Percentiles rank a stretch among this genome's conserved stretches.
phyloP scores from a whole-genome alignment of 2,797 vertebrate genomes.

The Lerista edwardsae region DNA sequence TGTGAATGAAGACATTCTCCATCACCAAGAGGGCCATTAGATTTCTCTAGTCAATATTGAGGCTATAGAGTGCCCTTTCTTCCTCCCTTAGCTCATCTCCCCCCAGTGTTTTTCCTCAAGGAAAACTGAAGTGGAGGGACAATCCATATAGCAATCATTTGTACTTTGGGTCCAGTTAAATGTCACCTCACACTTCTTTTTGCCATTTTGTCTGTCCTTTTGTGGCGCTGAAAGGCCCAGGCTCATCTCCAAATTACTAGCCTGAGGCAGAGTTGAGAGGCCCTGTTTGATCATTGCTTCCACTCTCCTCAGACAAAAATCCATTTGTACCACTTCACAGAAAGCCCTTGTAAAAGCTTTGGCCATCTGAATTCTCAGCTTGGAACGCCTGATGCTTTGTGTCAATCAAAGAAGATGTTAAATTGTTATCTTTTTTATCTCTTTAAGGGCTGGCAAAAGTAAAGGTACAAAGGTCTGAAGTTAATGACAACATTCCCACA shows the following conservation, averaged over 20 bases:
- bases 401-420: neutral
- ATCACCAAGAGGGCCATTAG: neutral
- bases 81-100: neutral
- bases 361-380: neutral
- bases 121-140: neutral
- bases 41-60: neutral
- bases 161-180: slow-evolving; percentile 20
- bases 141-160: neutral
- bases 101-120: slow-evolving; percentile 8
- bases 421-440: neutral
- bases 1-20: slow-evolving; percentile 23
- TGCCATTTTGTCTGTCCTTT: neutral
- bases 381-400: slow-evolving; percentile 1
- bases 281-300: slow-evolving; percentile 18
- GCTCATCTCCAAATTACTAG: slow-evolving; percentile 29
- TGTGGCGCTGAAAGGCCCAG: slow-evolving; percentile 6
- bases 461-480: neutral
- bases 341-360: slow-evolving; percentile 14
- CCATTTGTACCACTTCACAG: slow-evolving; percentile 23
- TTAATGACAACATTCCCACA: neutral
- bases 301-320: slow-evolving; percentile 2
- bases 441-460: neutral
- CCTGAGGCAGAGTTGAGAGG: slow-evolving; percentile 3
- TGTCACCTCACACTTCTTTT: slow-evolving; percentile 11
- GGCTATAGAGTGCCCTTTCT: slow-evolving; percentile 5